phyloP scores from a whole-genome alignment of 1,140 invertebrate species.

The Pseudomyrmex gracilis region DNA sequence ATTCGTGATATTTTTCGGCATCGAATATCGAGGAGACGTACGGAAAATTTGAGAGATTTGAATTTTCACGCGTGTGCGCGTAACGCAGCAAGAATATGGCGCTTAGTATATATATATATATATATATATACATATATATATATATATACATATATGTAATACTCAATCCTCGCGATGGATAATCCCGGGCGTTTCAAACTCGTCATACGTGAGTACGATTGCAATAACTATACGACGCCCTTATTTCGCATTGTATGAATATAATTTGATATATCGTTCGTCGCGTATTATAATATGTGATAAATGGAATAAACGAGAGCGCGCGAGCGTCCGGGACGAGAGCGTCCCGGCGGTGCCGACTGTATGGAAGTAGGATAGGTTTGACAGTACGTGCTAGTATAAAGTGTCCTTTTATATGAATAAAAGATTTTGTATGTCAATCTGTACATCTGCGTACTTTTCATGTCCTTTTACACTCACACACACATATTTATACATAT shows the following conservation, averaged over 20 bases:
- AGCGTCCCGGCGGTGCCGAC: slow-evolving; percentile 75
- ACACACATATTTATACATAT: too few species aligned
- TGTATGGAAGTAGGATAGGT: slow-evolving; percentile 79
- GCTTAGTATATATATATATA: too few species aligned
- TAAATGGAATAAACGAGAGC: slow-evolving; percentile 79
- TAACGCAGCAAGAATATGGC: slow-evolving; percentile 37
- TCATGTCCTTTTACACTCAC: not conserved
- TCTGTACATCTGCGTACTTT: not conserved
- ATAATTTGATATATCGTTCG: slow-evolving; percentile 71
- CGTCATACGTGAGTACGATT: slow-evolving; percentile 5
- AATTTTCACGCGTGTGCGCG: slow-evolving; percentile 56
- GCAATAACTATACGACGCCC: slow-evolving; percentile 37
- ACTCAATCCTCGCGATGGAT: slow-evolving; percentile 50
- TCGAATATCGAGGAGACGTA: not conserved
- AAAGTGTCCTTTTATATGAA: slow-evolving; percentile 85
- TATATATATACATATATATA: too few species aligned
- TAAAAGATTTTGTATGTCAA: slow-evolving; percentile 84
- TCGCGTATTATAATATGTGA: slow-evolving; percentile 81
- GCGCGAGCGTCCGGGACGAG: slow-evolving; percentile 72
- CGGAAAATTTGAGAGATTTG: slow-evolving; percentile 23
- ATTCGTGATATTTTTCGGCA: slow-evolving; percentile 2
- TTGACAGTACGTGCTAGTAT: slow-evolving; percentile 84
- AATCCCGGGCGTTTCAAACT: slow-evolving; percentile 19
- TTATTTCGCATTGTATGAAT: slow-evolving; percentile 55
- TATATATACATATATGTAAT: too few species aligned